Base-by-base conservation (phyloP, 2,797 vertebrate species). In the Eospalax fontanierii region DNA sequence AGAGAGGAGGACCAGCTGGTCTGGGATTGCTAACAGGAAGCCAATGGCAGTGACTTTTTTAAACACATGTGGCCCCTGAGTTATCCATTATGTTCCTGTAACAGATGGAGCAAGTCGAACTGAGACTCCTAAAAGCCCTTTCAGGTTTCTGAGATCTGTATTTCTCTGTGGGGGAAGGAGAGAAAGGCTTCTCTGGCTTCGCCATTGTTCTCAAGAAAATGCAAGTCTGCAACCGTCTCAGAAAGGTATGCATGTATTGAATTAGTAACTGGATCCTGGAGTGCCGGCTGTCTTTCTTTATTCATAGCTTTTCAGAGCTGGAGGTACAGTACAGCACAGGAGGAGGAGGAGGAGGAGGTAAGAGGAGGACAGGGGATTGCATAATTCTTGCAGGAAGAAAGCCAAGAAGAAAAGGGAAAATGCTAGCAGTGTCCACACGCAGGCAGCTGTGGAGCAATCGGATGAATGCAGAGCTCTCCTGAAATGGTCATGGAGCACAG, bases 371-470 rank as follows among this genome's bases (percentile, higher is more conserved):
- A 82, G 83, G 87, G 75, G 97, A 97, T 99, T 99, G 99, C 98
- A 98, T 98, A 99, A 99, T 98, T 97, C 89, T 30, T 96, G 97
- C 95, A 97, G 99, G 99, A 99, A 99, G 98, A 97, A 66, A 94
- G 98, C 98, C 99, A 98, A 98, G 95, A 97, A 97, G 98, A 87
- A 84, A 87, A 85, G 93, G 98, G 59, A 95, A 94, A 98, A 98
- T 98, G 98, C 96, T 97, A 98, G 98, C 98, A 98, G 98, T 97
- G 78, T 91, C 94, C 79, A 98, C 97, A 98, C 98, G 98, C 97
- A 96, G 97, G 97, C 98, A 96, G 97, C 97, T 90, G 91, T 73
- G 82, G 80, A 88, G 85, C 92, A 90, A 43, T 70, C 50, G 94
- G 85, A 93, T 95, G 94, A 97, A 96, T 94, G 95, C 91, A 95